Evolutionary conservation across 2,888 invertebrate genomes (phyloP), one percentile per base, ranked within the genome.

Genomic region (Amblyteles armatorius): DNA sequence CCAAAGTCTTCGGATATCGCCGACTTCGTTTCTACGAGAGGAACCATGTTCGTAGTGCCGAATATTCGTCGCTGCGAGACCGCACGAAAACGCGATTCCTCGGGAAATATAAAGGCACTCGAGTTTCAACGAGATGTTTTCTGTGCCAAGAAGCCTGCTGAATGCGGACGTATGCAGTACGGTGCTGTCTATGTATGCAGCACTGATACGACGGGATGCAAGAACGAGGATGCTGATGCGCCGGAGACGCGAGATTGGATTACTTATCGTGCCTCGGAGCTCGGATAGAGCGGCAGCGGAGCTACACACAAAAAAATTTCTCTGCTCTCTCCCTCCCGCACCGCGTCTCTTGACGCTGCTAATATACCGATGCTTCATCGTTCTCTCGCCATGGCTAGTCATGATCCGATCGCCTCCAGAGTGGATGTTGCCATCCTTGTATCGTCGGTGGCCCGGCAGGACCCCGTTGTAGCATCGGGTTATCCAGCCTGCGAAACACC

Each of bases 181-280:
- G 60, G 16, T 16, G 11, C 60, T 13, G 29, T 29, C 26, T 33
- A 16, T 67, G 26, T 68, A 82, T 60, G 60, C 36, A 69, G 57
- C n/a, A n/a, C 33, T 19, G 22, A 74, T 73, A 60, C 65, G 68
- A 48, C 74, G 77, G 55, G 72, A 79, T 69, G 63, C 67, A 73
- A 83, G 79, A 79, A 83, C 76, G 85, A 79, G 81, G 76, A 84
- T 80, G 86, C 78, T 83, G 87, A 89, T 85, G 76, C 74, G 82
- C 86, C 87, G 85, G 86, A 86, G 87, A 87, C 85, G 60, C 83
- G 85, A 87, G 88, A 91, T 91, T 90, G 90, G 88, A 90, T 91
- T 91, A 91, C 89, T 89, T 89, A 88, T 88, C 82, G 82, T 84
- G 71, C 79, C 79, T 26, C 65, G 65, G 67, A n/a, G 79, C 60